A percentile compares a stretch with the other conserved stretches of the same genome.
Evolutionary conservation across 1,140 invertebrate genomes (phyloP).

Genomic region (Drosophila azteca): DNA sequence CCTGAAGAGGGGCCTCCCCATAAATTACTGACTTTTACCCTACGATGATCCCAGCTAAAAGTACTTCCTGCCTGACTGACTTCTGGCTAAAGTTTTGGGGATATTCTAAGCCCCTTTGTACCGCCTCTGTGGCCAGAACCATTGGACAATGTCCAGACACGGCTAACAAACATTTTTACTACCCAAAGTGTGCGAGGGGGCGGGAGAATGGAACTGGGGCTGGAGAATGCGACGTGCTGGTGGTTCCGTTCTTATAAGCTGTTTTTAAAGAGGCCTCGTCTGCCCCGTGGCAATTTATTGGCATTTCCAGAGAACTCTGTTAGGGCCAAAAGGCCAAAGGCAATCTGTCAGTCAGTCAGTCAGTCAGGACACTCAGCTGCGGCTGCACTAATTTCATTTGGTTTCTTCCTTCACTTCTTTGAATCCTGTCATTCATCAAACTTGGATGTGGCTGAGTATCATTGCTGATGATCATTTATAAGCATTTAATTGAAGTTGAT

Average conservation of each 20-base stretch:
- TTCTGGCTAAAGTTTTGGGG: too few relatives aligned
- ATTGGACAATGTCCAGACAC: constrained; percentile 4
- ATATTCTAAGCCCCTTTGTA: too few relatives aligned
- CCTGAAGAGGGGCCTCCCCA: too few relatives aligned
- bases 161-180: constrained; percentile 2
- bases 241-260: background rate
- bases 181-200: background rate
- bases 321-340: background rate
- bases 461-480: background rate
- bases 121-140: too few relatives aligned
- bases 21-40: too few relatives aligned
- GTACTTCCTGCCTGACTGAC: too few relatives aligned
- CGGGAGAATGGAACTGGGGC: too few relatives aligned
- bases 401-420: background rate
- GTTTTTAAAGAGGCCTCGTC: constrained; percentile 8
- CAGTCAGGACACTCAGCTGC: background rate
- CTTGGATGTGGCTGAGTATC: background rate
- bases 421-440: background rate
- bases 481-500: background rate
- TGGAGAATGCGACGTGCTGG: background rate
- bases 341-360: constrained; percentile 7
- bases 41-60: too few relatives aligned
- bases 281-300: constrained; percentile 1
- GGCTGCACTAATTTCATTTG: constrained; percentile 1
- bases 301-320: background rate